Percentiles rank a stretch among this genome's conserved stretches.
phyloP scores from a whole-genome alignment of 2,113 vertebrate genomes.

The Oncorhynchus keta region DNA sequence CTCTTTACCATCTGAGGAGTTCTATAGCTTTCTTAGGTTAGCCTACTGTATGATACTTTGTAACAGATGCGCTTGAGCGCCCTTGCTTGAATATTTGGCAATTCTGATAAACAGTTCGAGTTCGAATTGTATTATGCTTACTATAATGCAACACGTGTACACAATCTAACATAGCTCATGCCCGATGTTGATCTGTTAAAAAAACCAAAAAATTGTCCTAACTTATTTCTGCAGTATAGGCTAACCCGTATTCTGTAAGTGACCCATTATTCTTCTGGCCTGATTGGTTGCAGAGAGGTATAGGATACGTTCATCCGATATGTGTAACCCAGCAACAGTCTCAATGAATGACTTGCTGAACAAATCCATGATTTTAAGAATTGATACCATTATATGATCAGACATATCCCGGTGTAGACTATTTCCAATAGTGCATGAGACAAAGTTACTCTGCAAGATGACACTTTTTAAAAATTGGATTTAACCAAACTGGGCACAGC shows the following conservation, averaged over 20 bases:
- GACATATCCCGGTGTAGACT: constrained; percentile 26
- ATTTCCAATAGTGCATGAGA: background rate
- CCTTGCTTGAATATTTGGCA: background rate
- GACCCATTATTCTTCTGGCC: background rate
- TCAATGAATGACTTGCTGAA: constrained; percentile 62
- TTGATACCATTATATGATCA: constrained; percentile 47
- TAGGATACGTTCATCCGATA: constrained; percentile 57
- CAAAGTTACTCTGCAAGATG: constrained; percentile 1
- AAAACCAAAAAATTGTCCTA: background rate
- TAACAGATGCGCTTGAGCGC: background rate
- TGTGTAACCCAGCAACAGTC: constrained; percentile 76
- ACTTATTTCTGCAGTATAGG: background rate
- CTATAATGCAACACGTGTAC: no score
- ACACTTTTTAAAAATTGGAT: background rate
- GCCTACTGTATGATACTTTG: background rate
- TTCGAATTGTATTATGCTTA: no score
- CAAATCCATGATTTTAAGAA: constrained; percentile 64
- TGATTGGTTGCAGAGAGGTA: constrained; percentile 54
- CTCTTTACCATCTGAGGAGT: background rate
- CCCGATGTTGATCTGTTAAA: no score
- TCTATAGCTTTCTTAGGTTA: background rate
- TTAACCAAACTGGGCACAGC: background rate
- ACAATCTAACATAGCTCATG: no score
- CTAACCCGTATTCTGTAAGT: background rate
- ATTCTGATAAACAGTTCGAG: background rate